Evolutionary conservation across 1,140 invertebrate species (phyloP), one percentile per base, ranked within the genome.

Genomic region (Sminthurinus signatus): DNA sequence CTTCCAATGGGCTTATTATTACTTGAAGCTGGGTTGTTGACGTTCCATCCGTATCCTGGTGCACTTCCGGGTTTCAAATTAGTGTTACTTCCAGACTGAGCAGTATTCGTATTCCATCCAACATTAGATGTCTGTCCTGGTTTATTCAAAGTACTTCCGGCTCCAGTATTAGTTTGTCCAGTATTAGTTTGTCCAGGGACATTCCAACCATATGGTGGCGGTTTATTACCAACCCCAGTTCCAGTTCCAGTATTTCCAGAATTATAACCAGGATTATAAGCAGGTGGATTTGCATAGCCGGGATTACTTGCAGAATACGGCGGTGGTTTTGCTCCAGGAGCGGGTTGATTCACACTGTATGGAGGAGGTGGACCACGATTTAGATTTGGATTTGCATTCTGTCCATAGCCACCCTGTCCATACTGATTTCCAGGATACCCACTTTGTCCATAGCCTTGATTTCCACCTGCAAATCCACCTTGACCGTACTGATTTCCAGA

Each of bases 81-180:
- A 17, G 54, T 64, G 32, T 58, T 59, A 1, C 50, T n/a, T 4
- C 57, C 42, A 29, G 17, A 12, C 4, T 14, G 4, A 44, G 27
- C 10, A 8, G 5, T 25, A 36, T 64, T 61, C 43, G 65, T 62
- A 31, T 67, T 67, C 69, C 65, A 67, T n/a, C 69, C 69, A 28
- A 65, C 46, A 50, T 67, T 67, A 28, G 64, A 43, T 19, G 12
- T 32, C 36, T 57, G 60, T 31, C 12, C 46, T 5, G 64, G 60
- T 44, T 62, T 62, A 25, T 28, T 51, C 4, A 14, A 31, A 8
- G 21, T 31, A 2, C 60, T 48, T 15, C 32, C 46, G 27, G 60
- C 60, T 14, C 63, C 29, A 50, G 66, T 69, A 31, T 59, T 64
- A 17, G 25, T 39, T n/a, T 60, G 54, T 17, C 31, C n/a, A 2